Base-by-base conservation (phyloP, 2,888 invertebrate species). In the Phaonia tiefii region DNA sequence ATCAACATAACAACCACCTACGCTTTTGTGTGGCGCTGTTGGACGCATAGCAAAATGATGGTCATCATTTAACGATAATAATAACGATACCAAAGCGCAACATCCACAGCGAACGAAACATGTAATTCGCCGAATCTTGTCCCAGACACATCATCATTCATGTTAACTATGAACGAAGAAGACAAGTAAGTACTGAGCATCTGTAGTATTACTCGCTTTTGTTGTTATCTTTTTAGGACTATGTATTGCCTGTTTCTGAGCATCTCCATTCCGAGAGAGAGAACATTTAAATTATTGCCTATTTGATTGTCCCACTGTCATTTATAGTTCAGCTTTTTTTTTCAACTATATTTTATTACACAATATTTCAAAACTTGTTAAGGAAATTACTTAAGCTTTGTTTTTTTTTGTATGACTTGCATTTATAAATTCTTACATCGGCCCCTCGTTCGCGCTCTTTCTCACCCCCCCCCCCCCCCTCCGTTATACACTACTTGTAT, bases 1-100 rank as follows among this genome's bases (percentile, higher is more conserved):
- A 60, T n/a, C 3, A 11, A 31, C 31, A 56, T 31, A n/a, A 60
- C n/a, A 39, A 37, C 31, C 63, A 39, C 63, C 63, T 63, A 63
- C 63, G 63, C 8, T 22, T 11, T 60, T 20, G 3, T 39, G 3
- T 37, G 31, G 31, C 22, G 51, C 8, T 51, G 17, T 51, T 31
- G 8, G 8, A 31, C 8, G 31, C 31, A 31, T 31, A 31, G 8
- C 31, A 31, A 3, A 31, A 31, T 31, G 22, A 51, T 20, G 20
- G 51, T 10, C 51, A 22, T 51, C 1, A 51, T n/a, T n/a, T n/a
- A n/a, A n/a, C n/a, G n/a, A n/a, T n/a, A n/a, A n/a, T n/a, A n/a
- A n/a, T n/a, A n/a, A n/a, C n/a, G n/a, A n/a, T n/a, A n/a, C n/a
- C n/a, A n/a, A n/a, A n/a, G n/a, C n/a, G n/a, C n/a, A n/a, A n/a